A percentile compares a stretch with the other conserved stretches of the same genome.
phyloP scores from a whole-genome alignment of 2,888 invertebrate species.

The Noctua comes region DNA sequence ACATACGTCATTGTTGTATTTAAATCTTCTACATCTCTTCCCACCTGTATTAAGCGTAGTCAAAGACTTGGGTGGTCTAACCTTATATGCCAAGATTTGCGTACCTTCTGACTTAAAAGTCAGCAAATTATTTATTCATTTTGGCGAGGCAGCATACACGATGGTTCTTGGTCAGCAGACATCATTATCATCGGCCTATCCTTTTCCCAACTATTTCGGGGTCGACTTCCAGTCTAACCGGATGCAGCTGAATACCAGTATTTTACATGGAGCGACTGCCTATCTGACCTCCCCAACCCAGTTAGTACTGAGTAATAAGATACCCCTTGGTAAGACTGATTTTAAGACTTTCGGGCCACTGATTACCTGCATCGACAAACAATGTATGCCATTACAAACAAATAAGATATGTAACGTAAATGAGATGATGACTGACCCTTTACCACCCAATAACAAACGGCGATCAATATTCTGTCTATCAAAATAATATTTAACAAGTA shows the following conservation, averaged over 20 bases:
- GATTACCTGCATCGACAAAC: too few species aligned
- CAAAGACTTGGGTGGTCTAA: constrained; percentile 10
- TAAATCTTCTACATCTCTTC: not conserved
- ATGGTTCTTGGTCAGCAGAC: too few species aligned
- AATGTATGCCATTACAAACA: not conserved
- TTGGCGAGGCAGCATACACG: not conserved
- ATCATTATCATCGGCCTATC: too few species aligned
- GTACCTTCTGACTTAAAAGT: not conserved
- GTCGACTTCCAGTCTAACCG: too few species aligned
- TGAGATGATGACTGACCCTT: not conserved
- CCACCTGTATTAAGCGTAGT: not conserved
- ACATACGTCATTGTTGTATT: not conserved
- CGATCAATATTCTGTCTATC: not conserved
- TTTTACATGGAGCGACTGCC: too few species aligned
- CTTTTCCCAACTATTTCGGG: too few species aligned
- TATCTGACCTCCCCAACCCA: too few species aligned
- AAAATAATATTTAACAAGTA: not conserved
- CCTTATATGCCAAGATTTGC: not conserved
- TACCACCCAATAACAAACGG: not conserved
- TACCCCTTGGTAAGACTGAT: too few species aligned
- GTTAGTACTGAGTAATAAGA: too few species aligned
- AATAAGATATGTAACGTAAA: not conserved
- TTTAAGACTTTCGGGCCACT: too few species aligned
- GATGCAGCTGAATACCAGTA: too few species aligned
- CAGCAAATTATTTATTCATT: not conserved